These are phyloP conservation scores for Thera britannica DNA, from an alignment of 2,888 invertebrate species.

Conservation along the genomic window DNA sequence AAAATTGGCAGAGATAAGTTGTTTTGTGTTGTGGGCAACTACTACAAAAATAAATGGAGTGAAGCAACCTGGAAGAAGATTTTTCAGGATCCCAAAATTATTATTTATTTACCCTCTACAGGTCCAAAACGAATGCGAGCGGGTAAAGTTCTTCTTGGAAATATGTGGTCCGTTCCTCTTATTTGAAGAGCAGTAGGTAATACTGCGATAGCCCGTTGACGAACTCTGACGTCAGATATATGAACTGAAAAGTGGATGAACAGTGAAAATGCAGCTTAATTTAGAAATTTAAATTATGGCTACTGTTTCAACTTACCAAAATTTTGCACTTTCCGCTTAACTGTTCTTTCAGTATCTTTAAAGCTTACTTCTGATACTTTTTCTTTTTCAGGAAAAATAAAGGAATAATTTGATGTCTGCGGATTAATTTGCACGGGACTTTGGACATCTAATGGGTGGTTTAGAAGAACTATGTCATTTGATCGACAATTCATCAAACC, in stretches of 20 bases:
- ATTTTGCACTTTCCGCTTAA: conserved; percentile 35
- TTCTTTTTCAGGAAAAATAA: conserved; percentile 1
- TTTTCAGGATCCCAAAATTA: no score
- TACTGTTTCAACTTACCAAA: conserved; percentile 41
- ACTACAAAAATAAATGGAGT: no score
- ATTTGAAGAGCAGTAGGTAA: conserved; percentile 87
- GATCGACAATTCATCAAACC: not conserved
- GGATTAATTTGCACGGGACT: not conserved
- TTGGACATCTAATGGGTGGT: not conserved
- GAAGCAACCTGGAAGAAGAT: no score
- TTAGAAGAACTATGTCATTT: not conserved
- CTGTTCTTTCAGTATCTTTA: not conserved
- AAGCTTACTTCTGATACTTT: not conserved
- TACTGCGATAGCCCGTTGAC: conserved; percentile 91
- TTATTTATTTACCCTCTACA: conserved; percentile 84
- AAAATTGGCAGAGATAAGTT: no score
- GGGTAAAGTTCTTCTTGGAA: conserved; percentile 88
- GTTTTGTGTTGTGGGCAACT: no score
- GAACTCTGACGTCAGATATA: conserved; percentile 88
- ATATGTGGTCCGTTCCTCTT: conserved; percentile 82
- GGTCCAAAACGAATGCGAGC: conserved; percentile 92
- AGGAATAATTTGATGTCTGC: conserved; percentile 4
- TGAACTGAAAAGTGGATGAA: conserved; percentile 53
- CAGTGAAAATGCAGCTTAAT: not conserved
- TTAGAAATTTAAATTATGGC: no score